These are phyloP conservation scores for Anagrus nilaparvatae DNA, from an alignment of 1,140 invertebrate species.

Conservation along the genomic window DNA sequence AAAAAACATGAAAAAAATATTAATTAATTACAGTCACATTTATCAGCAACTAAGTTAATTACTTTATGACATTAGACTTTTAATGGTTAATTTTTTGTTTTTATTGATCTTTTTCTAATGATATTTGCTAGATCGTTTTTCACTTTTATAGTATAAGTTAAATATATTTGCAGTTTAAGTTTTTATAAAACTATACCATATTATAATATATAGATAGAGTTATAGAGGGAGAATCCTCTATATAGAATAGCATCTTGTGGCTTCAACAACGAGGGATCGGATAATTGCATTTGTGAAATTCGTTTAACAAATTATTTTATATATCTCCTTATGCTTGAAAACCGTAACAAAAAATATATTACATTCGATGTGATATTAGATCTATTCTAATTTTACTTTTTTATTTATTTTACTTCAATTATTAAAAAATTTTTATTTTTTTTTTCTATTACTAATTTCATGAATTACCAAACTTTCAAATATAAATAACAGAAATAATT, in stretches of 20 bases:
- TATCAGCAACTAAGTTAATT: conserved; percentile 23
- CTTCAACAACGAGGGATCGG: conserved; percentile 12
- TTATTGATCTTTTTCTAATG: no score
- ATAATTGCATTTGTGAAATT: conserved; percentile 28
- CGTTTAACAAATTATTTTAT: conserved; percentile 21
- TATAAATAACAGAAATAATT: no score
- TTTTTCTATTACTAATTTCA: no score
- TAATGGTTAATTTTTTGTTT: no score
- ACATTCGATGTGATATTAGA: conserved; percentile 13
- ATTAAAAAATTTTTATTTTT: no score
- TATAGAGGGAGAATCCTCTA: no score
- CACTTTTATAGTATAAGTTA: no score
- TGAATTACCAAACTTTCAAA: no score
- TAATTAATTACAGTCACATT: conserved; percentile 25
- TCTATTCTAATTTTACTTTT: conserved; percentile 13
- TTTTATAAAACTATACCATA: no score
- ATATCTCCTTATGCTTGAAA: background rate
- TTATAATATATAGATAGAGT: no score
- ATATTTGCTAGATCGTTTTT: no score
- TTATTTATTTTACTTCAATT: conserved; percentile 13
- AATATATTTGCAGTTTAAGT: no score
- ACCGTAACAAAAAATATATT: conserved; percentile 8
- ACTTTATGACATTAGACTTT: conserved; percentile 17
- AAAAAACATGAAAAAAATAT: conserved; percentile 13
- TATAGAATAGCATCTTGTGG: conserved; percentile 6